Evolutionary conservation across 2,113 vertebrate species (phyloP), one percentile per base, ranked within the genome.

Genomic region (Xiphophorus couchianus): DNA sequence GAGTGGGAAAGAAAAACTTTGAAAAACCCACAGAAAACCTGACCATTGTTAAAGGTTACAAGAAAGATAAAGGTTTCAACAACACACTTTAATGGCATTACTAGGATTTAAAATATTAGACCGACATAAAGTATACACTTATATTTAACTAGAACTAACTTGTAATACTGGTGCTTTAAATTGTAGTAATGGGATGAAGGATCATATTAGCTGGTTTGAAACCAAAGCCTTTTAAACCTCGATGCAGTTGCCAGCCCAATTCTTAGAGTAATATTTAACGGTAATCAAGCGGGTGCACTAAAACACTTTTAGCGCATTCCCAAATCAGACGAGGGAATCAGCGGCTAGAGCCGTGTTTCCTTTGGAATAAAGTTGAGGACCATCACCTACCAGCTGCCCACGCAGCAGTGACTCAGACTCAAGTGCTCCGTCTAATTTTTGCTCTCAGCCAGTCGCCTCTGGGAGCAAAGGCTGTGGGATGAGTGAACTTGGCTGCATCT

Each of bases 371-470:
- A 25, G 17, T 74, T 25, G 9, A 12, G 66, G 54, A 62, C 71
- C 77, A 54, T 73, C 81, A 76, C 76, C 73, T 77, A 39, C 80
- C 81, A 81, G 51, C 80, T 80, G 78, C 90, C 81, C 72, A 88
- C 86, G 88, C 83, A 78, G 27, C 37, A 82, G 84, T 92, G 90
- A 92, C 86, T 92, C 89, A 92, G 65, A 82, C 78, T 48, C 44
- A 69, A 66, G 81, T 44, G 71, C 73, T 77, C 75, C 25, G 72
- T 66, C 80, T 78, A 69, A 37, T 58, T 66, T 73, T 66, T 66
- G 28, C 62, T 73, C 69, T 73, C 39, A 78, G 74, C 73, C 79
- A 37, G 70, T 81, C 78, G 70, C 71, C 74, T 76, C 73, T 84
- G 68, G 80, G 82, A 72, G 63, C 67, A 68, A 76, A 77, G 68